Percentiles rank a stretch among this genome's conserved stretches.
Conservation (phyloP, 1,140 invertebrate species). For the Nymphalis io region DNA sequence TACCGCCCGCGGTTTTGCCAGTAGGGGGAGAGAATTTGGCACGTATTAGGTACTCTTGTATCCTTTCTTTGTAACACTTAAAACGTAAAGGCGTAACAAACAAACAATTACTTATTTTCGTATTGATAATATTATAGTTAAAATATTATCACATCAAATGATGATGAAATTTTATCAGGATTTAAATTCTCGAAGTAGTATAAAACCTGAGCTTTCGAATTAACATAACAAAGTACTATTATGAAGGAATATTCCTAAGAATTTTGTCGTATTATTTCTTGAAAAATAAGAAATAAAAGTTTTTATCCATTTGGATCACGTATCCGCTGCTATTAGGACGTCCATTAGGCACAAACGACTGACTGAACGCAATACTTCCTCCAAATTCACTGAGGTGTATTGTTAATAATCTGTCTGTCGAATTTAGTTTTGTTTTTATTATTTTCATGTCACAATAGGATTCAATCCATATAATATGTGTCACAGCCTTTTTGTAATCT, state of each 20-base stretch:
- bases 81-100: too few species aligned
- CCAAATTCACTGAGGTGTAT: neutral
- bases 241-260: neutral
- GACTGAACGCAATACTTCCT: conserved; percentile 10
- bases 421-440: neutral
- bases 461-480: too few species aligned
- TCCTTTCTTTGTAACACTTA: too few species aligned
- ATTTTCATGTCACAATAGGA: neutral
- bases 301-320: conserved; percentile 14
- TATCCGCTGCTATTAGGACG: conserved; percentile 15
- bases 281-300: neutral
- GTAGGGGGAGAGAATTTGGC: too few species aligned
- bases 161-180: too few species aligned
- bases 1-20: too few species aligned
- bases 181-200: neutral
- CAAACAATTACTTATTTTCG: too few species aligned
- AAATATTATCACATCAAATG: too few species aligned
- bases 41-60: too few species aligned
- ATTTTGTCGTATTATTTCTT: neutral
- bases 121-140: too few species aligned
- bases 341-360: conserved; percentile 14
- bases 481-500: too few species aligned
- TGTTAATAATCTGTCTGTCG: conserved; percentile 1
- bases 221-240: neutral
- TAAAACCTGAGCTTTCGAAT: conserved; percentile 1